Percentiles rank a stretch among this genome's conserved stretches.
Conservation (phyloP, 1,140 invertebrate genomes). For the Aphelenchoides besseyi region DNA sequence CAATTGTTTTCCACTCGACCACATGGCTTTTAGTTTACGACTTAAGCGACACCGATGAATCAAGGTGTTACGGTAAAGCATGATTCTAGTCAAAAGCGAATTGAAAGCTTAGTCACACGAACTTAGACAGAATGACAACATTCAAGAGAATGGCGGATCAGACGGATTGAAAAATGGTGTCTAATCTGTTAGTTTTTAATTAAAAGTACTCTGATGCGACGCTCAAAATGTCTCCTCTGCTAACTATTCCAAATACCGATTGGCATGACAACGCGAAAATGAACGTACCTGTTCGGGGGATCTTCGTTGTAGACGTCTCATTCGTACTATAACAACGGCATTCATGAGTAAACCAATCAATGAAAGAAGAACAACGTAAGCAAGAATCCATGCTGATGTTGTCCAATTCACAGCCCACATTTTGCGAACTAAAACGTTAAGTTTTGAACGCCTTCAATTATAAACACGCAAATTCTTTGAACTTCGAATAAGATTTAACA, state of each 20-base stretch:
- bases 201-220: too few species aligned
- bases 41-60: background rate
- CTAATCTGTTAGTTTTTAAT: too few species aligned
- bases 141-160: background rate
- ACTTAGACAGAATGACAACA: too few species aligned
- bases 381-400: background rate
- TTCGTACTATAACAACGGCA: constrained; percentile 31
- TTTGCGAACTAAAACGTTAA: background rate
- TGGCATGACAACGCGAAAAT: too few species aligned
- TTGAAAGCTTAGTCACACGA: too few species aligned
- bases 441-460: background rate
- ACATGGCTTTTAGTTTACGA: constrained; percentile 16
- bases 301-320: constrained; percentile 19
- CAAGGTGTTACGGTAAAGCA: too few species aligned
- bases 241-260: constrained; percentile 12
- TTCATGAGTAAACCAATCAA: constrained; percentile 35
- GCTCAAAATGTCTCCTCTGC: constrained; percentile 5
- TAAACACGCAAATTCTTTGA: too few species aligned
- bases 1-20: constrained; percentile 15
- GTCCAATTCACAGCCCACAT: background rate
- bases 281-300: constrained; percentile 40
- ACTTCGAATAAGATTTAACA: too few species aligned
- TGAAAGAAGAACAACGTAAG: constrained; percentile 18
- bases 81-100: too few species aligned
- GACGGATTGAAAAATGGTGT: background rate